Evolutionary conservation across 2,888 invertebrate species (phyloP), one percentile per base, ranked within the genome.

Genomic region (Diaphora mendica): DNA sequence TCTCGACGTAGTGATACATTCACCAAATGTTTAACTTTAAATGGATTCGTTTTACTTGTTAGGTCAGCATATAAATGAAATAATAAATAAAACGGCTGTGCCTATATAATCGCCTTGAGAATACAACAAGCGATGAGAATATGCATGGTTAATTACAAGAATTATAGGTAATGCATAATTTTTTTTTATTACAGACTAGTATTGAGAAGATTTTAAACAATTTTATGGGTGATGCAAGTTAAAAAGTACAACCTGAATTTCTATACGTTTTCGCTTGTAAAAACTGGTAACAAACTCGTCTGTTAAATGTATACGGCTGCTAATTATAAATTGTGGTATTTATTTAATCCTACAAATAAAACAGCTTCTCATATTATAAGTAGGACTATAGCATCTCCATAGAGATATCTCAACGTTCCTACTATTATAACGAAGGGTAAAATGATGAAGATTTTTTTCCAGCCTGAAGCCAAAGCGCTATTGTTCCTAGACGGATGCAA

Each of bases 401-500:
- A 77, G 83, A 85, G 83, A 86, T 84, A 85, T 86, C 74, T 80
- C 82, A 77, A 79, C 82, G 82, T 84, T 79, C 76, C 81, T 80
- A 86, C 85, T 83, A 83, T 88, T 88, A 91, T 88, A 92, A 91
- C 87, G 89, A 90, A 90, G 90, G 88, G 87, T 90, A 89, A 91
- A 93, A 92, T 92, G 90, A 93, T 91, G 93, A 90, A 87, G 89
- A 87, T 87, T 90, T 92, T 91, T 44, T 85, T 90, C 91, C 86
- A 91, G 89, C 90, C 89, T 86, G 89, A 89, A 91, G 93, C 92
- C 86, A 91, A 91, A 93, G 93, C 91, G 87, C 90, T 91, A 94
- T 95, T 95, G 95, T 95, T 95, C 92, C 90, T 91, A 89, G 91
- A 89, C 94, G 95, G 94, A 95, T 95, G 94, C 94, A 94, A 95